These are phyloP conservation scores for Brachionus manjavacas DNA, from an alignment of 1,140 invertebrate genomes.

Conservation along the genomic window DNA sequence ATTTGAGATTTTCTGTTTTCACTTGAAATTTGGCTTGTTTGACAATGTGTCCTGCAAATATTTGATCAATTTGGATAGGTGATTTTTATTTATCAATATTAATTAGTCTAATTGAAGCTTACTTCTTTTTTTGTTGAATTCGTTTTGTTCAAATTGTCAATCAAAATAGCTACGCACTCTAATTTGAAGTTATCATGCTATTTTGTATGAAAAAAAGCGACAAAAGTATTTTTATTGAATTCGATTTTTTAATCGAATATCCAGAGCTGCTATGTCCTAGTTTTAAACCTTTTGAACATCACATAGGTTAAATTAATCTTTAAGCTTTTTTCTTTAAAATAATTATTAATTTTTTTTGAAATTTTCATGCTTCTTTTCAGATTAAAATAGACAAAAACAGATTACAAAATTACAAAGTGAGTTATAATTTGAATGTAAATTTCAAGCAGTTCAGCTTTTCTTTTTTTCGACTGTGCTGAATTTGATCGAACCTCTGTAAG, in stretches of 20 bases:
- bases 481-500: too few relatives aligned
- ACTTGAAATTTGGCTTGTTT: background rate
- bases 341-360: too few relatives aligned
- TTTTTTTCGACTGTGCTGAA: too few relatives aligned
- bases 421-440: too few relatives aligned
- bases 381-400: too few relatives aligned
- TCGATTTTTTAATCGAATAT: background rate
- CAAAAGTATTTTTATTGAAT: background rate
- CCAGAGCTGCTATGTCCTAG: too few relatives aligned
- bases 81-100: background rate
- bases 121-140: background rate
- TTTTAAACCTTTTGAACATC: too few relatives aligned
- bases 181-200: background rate
- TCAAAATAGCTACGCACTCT: background rate
- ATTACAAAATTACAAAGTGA: too few relatives aligned
- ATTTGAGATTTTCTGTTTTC: background rate
- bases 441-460: too few relatives aligned
- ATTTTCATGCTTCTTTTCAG: too few relatives aligned
- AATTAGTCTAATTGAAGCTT: conserved; percentile 4
- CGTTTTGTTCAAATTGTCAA: background rate
- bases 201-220: background rate
- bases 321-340: too few relatives aligned
- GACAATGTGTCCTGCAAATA: background rate
- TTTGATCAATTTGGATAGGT: background rate
- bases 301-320: too few relatives aligned